Base-by-base conservation (phyloP, 2,113 vertebrate genomes). In the Bothrops jararaca region DNA sequence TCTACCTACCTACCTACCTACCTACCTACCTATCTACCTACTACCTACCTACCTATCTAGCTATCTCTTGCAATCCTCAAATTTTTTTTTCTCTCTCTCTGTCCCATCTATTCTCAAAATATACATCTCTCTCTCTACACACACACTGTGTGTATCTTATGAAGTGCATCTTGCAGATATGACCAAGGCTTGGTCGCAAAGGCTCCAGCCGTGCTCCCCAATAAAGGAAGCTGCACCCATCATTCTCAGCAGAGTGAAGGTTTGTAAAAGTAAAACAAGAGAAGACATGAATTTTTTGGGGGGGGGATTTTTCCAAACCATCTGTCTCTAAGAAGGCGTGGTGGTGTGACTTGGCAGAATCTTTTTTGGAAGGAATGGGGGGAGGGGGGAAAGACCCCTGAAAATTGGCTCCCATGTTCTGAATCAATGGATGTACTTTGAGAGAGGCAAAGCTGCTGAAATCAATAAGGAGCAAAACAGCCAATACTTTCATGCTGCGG, bases 331-430 rank as follows among this genome's bases (percentile, higher is more conserved):
- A 80, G n/a, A 39, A 5, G 48, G 22, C 3, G 5, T 57, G 5
- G 5, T 80, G 5, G 4, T 4, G 34, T 3, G 2, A 57, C 24
- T 24, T 54, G 2, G 4, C 53, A 11, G 4, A 50, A 87, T 85
- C 29, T 86, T 39, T 58, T 26, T 29, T 2, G 48, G 29, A 29
- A 64, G 50, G 15, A 87, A 29, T 50, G 13, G 85, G 85, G n/a
- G 22, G 24, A 5, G 50, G 13, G 24, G 12, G 10, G 69, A 58
- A 22, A 11, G 15, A 74, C n/a, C 69, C 69, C n/a, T 20, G 86
- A 50, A 93, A 91, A 91, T 20, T 56, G 92, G 85, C 85, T 91
- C 26, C 92, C 56, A 88, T 64, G 58, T 52, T 85, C 88, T 60
- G 34, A 86, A 60, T 90, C 53, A 69, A 88, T 4, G 53, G 60